Base-by-base conservation (phyloP, 2,888 invertebrate species). In the Plebejus anna region DNA sequence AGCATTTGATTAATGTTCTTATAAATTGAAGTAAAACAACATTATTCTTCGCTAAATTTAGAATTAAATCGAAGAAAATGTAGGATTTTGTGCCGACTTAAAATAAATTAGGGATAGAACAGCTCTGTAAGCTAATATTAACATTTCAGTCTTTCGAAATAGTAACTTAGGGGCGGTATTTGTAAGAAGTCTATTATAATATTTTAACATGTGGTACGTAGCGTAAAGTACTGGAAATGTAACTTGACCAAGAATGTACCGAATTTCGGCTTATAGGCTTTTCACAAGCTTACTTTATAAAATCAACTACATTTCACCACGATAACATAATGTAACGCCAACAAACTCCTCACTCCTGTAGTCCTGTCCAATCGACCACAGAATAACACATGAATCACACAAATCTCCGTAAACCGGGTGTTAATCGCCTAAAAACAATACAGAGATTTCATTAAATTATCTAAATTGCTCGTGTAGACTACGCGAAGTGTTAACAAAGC, bases 1-100 rank as follows among this genome's bases (percentile, higher is more conserved):
- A 78, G 77, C 77, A 81, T 82, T 78, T 78, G 78, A 78, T 78
- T 78, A 76, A 78, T 78, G 76, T 77, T 80, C 47, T 73, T 73
- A 55, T 55, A 51, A 73, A 73, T 51, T 73, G 51, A 55, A 55
- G 51, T 51, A 28, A 73, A 73, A 55, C 47, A 55, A 73, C 32
- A 73, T 47, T 72, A 72, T 32, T 73, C 22, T 16, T 66, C 22
- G 32, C 32, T 66, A 66, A 66, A 66, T 66, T 66, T 36, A 66
- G 66, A 32, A 32, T 66, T 61, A 66, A 66, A 66, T 36, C 13
- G 32, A 66, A 36, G 32, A 3, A 61, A 66, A 32, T 36, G 32
- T 66, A 36, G 11, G 28, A 4, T 28, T 61, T 11, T 28, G 2
- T 61, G 4, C 9, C 2, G 61, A 61, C 28, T 61, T 61, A 28